A percentile compares a stretch with the other conserved stretches of the same genome.
Conservation (phyloP, 2,113 vertebrate species). For the Ceratotherium simum region DNA sequence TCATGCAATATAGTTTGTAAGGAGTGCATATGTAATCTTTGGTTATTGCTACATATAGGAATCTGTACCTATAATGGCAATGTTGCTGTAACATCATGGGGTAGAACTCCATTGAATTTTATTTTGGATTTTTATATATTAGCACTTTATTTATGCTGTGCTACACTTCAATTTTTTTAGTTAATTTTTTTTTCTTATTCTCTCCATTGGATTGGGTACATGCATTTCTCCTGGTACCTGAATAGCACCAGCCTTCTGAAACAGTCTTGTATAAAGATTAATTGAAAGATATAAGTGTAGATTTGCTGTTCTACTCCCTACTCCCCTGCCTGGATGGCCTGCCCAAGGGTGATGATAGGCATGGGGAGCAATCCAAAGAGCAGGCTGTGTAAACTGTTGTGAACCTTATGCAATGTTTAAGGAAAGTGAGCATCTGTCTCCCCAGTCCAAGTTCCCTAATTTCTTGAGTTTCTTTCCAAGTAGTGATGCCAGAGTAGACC, state of each 20-base stretch:
- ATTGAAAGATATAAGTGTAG: neutral
- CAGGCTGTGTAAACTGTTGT: neutral
- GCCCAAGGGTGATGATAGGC: neutral
- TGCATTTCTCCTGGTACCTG: neutral
- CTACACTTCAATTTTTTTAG: neutral
- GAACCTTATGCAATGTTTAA: neutral
- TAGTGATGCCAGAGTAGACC: neutral
- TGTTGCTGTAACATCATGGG: neutral
- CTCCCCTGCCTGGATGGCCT: neutral
- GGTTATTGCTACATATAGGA: neutral
- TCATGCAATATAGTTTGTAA: neutral
- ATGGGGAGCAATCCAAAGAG: neutral
- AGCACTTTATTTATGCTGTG: neutral
- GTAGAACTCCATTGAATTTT: neutral
- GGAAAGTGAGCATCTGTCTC: neutral
- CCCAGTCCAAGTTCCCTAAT: neutral
- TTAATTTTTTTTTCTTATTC: neutral
- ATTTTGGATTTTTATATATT: neutral
- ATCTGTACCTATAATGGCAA: neutral
- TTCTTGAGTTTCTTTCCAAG: neutral
- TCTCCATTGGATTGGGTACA: neutral
- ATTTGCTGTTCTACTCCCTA: neutral
- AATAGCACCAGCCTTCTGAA: constrained; percentile 22
- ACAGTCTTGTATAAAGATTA: neutral
- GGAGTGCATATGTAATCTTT: neutral